These are phyloP conservation scores for Lasiurus cinereus DNA, from an alignment of 2,113 vertebrate genomes.

Conservation along the genomic window DNA sequence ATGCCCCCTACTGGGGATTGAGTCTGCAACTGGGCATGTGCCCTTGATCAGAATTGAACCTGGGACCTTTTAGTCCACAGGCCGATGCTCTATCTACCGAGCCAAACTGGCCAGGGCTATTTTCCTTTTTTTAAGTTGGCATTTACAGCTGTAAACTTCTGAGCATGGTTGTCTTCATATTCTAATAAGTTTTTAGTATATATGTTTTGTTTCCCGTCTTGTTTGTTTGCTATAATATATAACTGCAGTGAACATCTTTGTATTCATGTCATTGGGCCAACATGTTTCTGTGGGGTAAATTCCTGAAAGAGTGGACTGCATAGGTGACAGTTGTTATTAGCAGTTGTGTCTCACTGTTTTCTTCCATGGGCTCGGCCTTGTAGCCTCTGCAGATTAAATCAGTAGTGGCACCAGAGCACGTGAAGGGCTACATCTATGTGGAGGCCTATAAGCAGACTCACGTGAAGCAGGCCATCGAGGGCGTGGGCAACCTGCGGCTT, in stretches of 20 bases:
- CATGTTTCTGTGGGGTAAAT: background rate
- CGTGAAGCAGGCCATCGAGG: conserved; percentile 97
- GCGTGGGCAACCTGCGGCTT: conserved; percentile 96
- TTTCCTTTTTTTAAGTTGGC: background rate
- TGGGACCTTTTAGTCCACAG: background rate
- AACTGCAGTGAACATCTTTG: background rate
- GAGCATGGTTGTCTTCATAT: background rate
- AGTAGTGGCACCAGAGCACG: conserved; percentile 95
- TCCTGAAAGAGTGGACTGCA: background rate
- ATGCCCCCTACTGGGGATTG: background rate
- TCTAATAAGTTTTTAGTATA: background rate
- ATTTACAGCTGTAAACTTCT: background rate
- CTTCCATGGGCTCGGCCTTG: accelerated
- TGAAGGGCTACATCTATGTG: conserved; percentile 97
- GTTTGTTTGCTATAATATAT: too few relatives aligned
- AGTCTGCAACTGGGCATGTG: background rate
- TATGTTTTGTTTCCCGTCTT: background rate
- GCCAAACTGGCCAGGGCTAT: background rate
- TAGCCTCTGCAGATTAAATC: conserved; percentile 98
- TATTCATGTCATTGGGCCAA: background rate
- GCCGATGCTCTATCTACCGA: background rate
- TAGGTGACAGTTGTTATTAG: accelerated
- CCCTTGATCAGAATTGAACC: background rate
- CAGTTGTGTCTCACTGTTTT: background rate
- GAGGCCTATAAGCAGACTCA: conserved; percentile 99